Evolutionary conservation across 2,888 invertebrate species (phyloP), one percentile per base, ranked within the genome.

Genomic region (Scaptomyza flava): DNA sequence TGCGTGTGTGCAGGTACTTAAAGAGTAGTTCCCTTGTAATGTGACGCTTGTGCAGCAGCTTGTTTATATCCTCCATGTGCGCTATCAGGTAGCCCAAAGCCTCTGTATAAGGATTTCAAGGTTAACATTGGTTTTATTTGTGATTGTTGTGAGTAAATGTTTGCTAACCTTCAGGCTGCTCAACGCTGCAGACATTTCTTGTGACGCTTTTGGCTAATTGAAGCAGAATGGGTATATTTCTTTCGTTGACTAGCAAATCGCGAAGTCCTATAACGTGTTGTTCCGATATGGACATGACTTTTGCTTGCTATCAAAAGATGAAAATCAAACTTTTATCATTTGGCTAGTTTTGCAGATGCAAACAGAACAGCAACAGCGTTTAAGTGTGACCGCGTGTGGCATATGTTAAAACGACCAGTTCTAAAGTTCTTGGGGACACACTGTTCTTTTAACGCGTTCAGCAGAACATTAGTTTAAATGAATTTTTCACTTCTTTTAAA

Each of bases 11-110:
- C 14, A 94, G 83, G 78, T 94, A 94, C 54, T 91, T 90, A 63
- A 94, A 93, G 4, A 94, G 80, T 20, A 94, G 78, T 38, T 94
- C 93, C 78, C 92, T 93, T 0, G 93, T 94, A 1, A 94, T 89
- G 20, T 90, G 87, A 67, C 93, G 93, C 66, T 94, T 91, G 58
- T 91, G 93, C 5, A 94, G 86, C 14, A 94, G 88, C 27, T 93
- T 91, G 41, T 91, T 77, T 7, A 91, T 89, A 65, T 93, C 92
- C 2, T 92, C 89, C 1, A 93, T 92, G 77, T 94, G 93, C 30
- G 92, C 91, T 3, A 93, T 85, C 36, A 94, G 92, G 2, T 92
- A 92, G 53, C 92, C 89, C 6, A 94, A 89, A 0, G 94, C 94
- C 47, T 93, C 94, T 94, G 62, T 6, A 56, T 8, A 50, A 46